phyloP scores from a whole-genome alignment of 2,888 invertebrate species.

The Ophion obscuratus region DNA sequence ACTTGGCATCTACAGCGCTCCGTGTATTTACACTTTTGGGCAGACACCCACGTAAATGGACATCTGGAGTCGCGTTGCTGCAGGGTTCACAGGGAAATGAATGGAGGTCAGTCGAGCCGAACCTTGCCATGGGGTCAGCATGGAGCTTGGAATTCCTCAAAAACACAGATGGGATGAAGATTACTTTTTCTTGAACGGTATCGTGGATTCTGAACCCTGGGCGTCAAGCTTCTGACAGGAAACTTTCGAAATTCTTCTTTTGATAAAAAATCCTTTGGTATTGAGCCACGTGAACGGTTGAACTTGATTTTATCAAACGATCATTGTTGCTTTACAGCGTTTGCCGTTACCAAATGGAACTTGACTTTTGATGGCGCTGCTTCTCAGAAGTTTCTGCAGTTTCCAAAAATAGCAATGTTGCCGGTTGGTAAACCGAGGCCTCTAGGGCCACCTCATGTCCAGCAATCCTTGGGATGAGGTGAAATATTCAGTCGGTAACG shows the following conservation, averaged over 20 bases:
- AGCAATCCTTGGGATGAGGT: background rate
- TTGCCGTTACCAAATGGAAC: background rate
- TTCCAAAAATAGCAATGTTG: background rate
- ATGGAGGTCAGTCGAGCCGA: background rate
- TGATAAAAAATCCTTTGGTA: too few relatives aligned
- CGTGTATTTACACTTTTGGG: background rate
- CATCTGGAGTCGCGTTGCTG: background rate
- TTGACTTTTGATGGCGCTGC: background rate
- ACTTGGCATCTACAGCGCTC: constrained; percentile 19
- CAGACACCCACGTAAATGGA: constrained; percentile 3
- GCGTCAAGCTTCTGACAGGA: background rate
- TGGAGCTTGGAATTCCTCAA: background rate
- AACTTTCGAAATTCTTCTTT: too few relatives aligned
- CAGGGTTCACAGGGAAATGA: background rate
- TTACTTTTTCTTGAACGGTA: too few relatives aligned
- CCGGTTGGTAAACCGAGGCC: background rate
- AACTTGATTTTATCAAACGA: background rate
- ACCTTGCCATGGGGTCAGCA: background rate
- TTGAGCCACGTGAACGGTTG: too few relatives aligned
- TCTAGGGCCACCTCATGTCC: background rate
- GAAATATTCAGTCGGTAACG: background rate
- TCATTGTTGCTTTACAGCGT: background rate
- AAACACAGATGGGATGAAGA: background rate
- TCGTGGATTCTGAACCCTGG: background rate
- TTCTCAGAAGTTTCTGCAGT: background rate